Conservation (phyloP, 2,797 vertebrate genomes). For the Myiotriccus ornatus region DNA sequence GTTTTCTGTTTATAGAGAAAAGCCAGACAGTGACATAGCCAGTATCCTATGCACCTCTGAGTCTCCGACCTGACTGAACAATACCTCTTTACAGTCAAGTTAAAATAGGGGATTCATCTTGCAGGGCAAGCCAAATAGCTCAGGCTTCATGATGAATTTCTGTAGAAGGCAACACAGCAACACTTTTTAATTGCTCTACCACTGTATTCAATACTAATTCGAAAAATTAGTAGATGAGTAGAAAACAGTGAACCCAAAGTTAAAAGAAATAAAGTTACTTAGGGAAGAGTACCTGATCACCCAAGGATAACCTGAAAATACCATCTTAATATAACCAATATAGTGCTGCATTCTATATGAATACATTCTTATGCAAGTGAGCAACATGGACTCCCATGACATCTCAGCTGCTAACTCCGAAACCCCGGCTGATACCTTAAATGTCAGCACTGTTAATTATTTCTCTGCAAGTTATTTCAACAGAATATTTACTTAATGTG, state of each 20-base stretch:
- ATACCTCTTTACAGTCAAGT: not conserved
- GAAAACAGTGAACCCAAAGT: not conserved
- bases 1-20: not conserved
- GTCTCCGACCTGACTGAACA: not conserved
- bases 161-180: not conserved
- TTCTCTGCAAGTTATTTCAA: constrained; percentile 19
- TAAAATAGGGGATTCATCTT: not conserved
- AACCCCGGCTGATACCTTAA: constrained; percentile 25
- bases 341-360: not conserved
- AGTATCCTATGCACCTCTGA: not conserved
- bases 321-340: not conserved
- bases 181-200: not conserved
- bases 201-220: not conserved
- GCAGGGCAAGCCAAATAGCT: not conserved
- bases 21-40: not conserved
- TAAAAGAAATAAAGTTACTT: not conserved
- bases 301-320: constrained; percentile 18
- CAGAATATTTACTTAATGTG: not conserved
- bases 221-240: not conserved
- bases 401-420: not conserved
- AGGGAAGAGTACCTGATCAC: not conserved
- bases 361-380: constrained; percentile 1
- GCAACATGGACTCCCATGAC: not conserved
- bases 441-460: constrained; percentile 55
- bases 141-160: not conserved